Base-by-base conservation (phyloP, 92 coral and sea anemone genomes). In the Montipora capitata region DNA sequence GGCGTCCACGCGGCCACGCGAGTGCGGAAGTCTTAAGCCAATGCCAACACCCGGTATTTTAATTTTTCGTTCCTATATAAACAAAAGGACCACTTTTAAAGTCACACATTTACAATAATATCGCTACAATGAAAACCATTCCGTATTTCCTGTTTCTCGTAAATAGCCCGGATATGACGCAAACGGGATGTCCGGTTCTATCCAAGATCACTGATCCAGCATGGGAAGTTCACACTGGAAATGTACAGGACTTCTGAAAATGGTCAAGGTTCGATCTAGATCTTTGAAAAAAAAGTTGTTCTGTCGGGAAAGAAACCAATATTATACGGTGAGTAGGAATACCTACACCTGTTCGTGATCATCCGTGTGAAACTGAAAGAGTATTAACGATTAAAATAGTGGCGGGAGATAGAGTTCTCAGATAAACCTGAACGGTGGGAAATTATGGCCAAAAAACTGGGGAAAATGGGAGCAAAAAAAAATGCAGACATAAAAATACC, bases 21-120 rank as follows among this genome's bases (percentile, higher is more conserved):
- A 83, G 58, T 72, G 72, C 87, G 87, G 87, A 83, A 83, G 87
- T 72, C 79, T 83, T 83, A 83, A 83, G 87, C 77, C 2, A 16
- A 20, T 35, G 86, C 15, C 43, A 20, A 70, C 78, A 62, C 86
- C 78, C 77, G 64, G 76, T 68, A 51, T 72, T 54, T 70, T 67
- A 51, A 83, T 58, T 58, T 73, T 43, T 16, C 56, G 41, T 61
- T 83, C 79, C 73, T 73, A 40, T 72, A 42, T 56, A 72, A 83
- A 83, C 71, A 72, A 72, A 44, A 73, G 56, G 41, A 18, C 48
- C 72, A 71, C 61, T 61, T 52, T 15, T 14, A n/a, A 57, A 72
- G 57, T 82, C 40, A 18, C 64, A 40, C 72, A 41, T 12, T 57
- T 48, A 57, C 70, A 83, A 72, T 72, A 83, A 73, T 81, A 81